Base-by-base conservation (phyloP, 2,797 vertebrate species). In the Sebastes kiyomatsui region DNA sequence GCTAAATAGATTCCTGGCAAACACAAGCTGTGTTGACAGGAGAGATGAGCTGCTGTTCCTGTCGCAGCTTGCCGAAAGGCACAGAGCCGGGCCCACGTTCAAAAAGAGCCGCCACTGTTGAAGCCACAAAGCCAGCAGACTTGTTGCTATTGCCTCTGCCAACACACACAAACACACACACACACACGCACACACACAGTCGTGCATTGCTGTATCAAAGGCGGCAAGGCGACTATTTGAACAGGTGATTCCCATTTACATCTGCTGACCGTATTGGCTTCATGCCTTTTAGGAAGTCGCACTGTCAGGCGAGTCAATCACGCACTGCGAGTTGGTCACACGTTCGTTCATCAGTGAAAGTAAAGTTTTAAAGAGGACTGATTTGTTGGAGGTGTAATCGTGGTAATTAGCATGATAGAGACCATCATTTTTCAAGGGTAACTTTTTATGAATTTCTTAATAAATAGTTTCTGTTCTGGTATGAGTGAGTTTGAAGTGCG, bases 231-330 rank as follows among this genome's bases (percentile, higher is more conserved):
- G 71, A 83, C 84, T 96, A 93, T 96, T 96, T 96, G 95, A 96
- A 96, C 96, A 96, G 96, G 96, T 96, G 96, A 96, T 95, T 95
- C 84, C 92, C 92, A 92, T 95, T 96, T 93, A 90, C 86, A 92
- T 91, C 82, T 85, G 87, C 89, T 89, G 90, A 93, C 92, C 88
- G 72, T 76, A 18, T 89, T 94, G 93, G 91, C 91, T 85, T 90
- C 62, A 35, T 90, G 86, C 84, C 90, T 85, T 54, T 77, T 69
- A 88, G 87, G 89, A 91, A 92, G 84, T 89, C 72, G 42, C 85
- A 67, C 85, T 66, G 79, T 87, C 82, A 73, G 85, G 35, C 56
- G 27, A 81, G 86, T 78, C 79, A 70, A 81, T 90, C 86, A 75
- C 42, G 22, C 84, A 62, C 79, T 38, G 42, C 46, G 32, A 56